Conservation (phyloP, 2,888 invertebrate genomes). For the Serrognathus titanus region DNA sequence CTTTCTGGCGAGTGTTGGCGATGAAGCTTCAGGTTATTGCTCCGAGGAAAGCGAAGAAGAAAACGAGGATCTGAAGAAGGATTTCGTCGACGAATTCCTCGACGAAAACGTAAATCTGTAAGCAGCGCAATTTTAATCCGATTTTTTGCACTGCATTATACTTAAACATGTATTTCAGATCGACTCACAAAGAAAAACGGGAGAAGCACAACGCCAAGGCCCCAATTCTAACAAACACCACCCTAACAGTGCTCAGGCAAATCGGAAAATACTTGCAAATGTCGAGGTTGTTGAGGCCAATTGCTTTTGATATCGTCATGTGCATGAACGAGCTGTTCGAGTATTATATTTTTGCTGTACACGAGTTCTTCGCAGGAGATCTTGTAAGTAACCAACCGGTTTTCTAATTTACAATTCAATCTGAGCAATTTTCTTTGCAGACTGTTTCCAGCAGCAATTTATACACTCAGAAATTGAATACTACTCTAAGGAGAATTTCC, state of each 20-base stretch:
- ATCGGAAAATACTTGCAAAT: constrained; percentile 92
- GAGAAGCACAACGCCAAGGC: constrained; percentile 43
- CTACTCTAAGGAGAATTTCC: constrained; percentile 73
- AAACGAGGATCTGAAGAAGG: constrained; percentile 66
- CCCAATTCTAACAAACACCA: constrained; percentile 85
- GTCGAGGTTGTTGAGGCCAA: constrained; percentile 82
- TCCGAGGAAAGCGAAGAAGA: constrained; percentile 64
- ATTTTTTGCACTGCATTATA: too few species aligned
- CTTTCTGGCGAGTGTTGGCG: constrained; percentile 54
- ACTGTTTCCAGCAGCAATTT: constrained; percentile 54
- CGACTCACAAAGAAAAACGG: constrained; percentile 20
- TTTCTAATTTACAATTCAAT: too few species aligned
- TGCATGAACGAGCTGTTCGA: constrained; percentile 91
- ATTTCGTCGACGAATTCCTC: constrained; percentile 66
- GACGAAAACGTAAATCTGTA: constrained; percentile 27
- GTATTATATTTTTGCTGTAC: constrained; percentile 87
- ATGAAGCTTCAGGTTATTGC: constrained; percentile 48
- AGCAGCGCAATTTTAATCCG: not conserved
- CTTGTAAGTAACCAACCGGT: constrained; percentile 51
- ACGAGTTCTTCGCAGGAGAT: constrained; percentile 79
- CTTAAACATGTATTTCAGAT: constrained; percentile 8
- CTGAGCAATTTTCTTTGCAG: constrained; percentile 35
- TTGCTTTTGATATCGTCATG: constrained; percentile 86
- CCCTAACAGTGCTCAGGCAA: constrained; percentile 82
- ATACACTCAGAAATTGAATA: constrained; percentile 67